These are phyloP conservation scores for Latrodectus geometricus DNA, from an alignment of 1,140 invertebrate species.

Conservation along the genomic window DNA sequence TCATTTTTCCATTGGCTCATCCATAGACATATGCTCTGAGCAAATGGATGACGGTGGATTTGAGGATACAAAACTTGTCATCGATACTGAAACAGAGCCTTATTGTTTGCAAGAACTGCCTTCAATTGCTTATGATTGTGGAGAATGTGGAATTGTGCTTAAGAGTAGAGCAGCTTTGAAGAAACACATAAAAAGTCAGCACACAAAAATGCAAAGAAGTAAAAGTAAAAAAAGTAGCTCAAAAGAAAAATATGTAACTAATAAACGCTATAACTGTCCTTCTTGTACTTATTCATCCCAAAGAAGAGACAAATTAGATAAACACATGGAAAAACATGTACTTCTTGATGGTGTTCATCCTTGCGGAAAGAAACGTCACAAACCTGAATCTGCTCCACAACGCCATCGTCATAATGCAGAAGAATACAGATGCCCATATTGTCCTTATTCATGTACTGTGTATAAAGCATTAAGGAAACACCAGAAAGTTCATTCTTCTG, in stretches of 20 bases:
- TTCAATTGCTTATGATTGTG: constrained; percentile 64
- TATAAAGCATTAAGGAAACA: constrained; percentile 74
- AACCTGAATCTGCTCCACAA: constrained; percentile 64
- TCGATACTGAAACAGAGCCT: constrained; percentile 14
- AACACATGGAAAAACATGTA: constrained; percentile 66
- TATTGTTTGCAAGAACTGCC: constrained; percentile 10
- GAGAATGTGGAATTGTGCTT: constrained; percentile 65
- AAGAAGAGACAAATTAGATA: constrained; percentile 65
- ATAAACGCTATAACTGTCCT: constrained; percentile 64
- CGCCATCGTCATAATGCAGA: constrained; percentile 68
- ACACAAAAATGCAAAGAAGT: constrained; percentile 57
- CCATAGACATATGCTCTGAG: constrained; percentile 46
- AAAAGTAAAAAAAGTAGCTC: constrained; percentile 51
- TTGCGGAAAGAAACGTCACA: constrained; percentile 66
- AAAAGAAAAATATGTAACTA: constrained; percentile 26
- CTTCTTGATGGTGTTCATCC: constrained; percentile 66
- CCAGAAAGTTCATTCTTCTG: constrained; percentile 66
- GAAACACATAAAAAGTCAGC: constrained; percentile 65
- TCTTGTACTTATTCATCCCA: constrained; percentile 65
- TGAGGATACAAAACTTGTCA: constrained; percentile 45
- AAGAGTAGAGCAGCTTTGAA: constrained; percentile 64
- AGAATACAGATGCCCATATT: constrained; percentile 73
- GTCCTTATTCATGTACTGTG: constrained; percentile 74
- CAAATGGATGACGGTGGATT: constrained; percentile 51
- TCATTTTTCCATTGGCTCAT: constrained; percentile 46